These are phyloP conservation scores for Biston betularia DNA, from an alignment of 2,888 invertebrate genomes.

Conservation along the genomic window DNA sequence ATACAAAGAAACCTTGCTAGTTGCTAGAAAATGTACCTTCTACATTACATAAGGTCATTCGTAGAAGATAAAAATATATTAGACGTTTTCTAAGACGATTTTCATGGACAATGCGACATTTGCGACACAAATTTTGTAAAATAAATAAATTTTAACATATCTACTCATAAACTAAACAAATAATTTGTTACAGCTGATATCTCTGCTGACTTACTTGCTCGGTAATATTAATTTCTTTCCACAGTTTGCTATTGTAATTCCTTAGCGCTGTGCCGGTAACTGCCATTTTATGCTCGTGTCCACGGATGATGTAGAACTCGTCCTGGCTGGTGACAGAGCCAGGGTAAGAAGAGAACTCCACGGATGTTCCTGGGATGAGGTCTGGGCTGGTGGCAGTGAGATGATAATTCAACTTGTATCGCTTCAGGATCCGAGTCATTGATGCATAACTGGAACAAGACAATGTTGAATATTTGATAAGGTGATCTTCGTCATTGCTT, in stretches of 20 bases:
- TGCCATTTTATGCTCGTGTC: conserved; percentile 86
- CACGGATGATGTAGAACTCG: conserved; percentile 91
- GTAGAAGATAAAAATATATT: neutral
- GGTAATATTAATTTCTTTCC: conserved; percentile 88
- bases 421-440: conserved; percentile 94
- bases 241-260: conserved; percentile 90
- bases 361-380: conserved; percentile 88
- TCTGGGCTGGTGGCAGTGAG: conserved; percentile 79
- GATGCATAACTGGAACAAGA: conserved; percentile 87
- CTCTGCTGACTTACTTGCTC: conserved; percentile 78
- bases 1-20: neutral
- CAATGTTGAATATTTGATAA: neutral
- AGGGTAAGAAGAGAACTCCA: conserved; percentile 94
- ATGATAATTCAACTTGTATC: conserved; percentile 93
- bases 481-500: neutral
- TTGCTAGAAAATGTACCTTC: neutral
- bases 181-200: neutral
- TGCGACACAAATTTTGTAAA: neutral
- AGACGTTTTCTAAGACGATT: neutral
- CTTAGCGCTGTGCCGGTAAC: conserved; percentile 92
- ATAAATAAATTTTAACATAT: conserved; percentile 1
- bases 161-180: neutral
- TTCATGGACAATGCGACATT: conserved; percentile 1
- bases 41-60: neutral
- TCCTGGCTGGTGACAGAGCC: conserved; percentile 93